These are phyloP conservation scores for Scatophagus argus DNA, from an alignment of 2,113 vertebrate species.

Conservation along the genomic window DNA sequence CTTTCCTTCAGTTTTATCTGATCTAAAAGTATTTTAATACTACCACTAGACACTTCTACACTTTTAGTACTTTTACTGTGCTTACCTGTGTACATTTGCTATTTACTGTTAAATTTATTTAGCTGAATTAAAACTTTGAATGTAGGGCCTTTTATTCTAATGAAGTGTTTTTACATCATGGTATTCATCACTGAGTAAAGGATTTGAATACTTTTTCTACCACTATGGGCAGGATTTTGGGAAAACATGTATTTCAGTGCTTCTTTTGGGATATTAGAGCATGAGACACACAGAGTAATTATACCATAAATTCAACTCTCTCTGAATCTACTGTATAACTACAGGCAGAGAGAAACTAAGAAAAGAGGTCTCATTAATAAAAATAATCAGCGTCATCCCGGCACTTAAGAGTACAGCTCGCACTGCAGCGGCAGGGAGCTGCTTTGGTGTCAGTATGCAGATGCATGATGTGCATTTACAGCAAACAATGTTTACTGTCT, in stretches of 20 bases:
- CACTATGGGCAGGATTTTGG: neutral
- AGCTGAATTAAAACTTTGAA: neutral
- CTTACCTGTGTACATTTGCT: neutral
- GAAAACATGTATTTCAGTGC: neutral
- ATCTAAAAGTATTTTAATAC: neutral
- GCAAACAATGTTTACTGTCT: constrained; percentile 30
- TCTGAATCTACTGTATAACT: constrained; percentile 28
- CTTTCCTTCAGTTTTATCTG: neutral
- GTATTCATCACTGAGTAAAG: neutral
- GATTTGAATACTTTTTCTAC: neutral
- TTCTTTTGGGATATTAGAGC: constrained; percentile 3
- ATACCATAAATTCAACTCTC: constrained; percentile 16
- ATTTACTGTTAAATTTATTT: neutral
- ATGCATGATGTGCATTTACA: constrained; percentile 4
- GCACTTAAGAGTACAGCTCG: constrained; percentile 11
- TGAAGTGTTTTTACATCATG: neutral
- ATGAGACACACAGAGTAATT: constrained; percentile 26
- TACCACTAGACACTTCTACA: neutral
- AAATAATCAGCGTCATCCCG: constrained; percentile 24
- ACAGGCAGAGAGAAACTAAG: constrained; percentile 22
- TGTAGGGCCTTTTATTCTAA: neutral
- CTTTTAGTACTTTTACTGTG: neutral
- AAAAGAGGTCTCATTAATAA: constrained; percentile 43
- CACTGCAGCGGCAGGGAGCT: constrained; percentile 23
- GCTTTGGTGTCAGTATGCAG: constrained; percentile 9